These are phyloP conservation scores for Pangasianodon hypophthalmus DNA, from an alignment of 2,113 vertebrate genomes.

Conservation along the genomic window DNA sequence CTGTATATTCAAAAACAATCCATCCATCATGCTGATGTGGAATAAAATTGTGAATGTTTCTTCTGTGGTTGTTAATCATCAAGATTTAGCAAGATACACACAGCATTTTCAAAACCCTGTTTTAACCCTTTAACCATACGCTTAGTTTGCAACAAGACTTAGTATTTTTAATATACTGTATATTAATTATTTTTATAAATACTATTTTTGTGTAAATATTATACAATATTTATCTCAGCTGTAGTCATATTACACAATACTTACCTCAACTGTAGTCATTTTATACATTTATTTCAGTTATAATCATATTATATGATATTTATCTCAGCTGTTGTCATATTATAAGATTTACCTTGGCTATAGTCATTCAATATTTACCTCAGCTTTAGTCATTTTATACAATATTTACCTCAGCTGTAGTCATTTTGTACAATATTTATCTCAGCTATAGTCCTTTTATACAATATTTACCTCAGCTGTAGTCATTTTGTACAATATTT, in stretches of 20 bases:
- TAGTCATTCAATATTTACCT: neutral
- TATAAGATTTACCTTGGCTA: too few species aligned
- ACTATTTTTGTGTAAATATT: too few species aligned
- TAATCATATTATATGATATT: too few species aligned
- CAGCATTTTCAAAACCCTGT: neutral
- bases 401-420: neutral
- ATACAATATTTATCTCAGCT: too few species aligned
- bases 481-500: neutral
- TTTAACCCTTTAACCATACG: neutral
- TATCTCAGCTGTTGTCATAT: too few species aligned
- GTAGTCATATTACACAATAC: too few species aligned
- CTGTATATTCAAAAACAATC: constrained; percentile 13
- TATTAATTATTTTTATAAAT: too few species aligned
- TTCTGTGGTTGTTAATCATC: neutral
- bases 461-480: neutral
- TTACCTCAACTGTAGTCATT: too few species aligned
- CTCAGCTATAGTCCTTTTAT: neutral
- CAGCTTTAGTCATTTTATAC: neutral
- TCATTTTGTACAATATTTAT: neutral
- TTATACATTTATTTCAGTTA: too few species aligned
- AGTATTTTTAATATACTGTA: neutral
- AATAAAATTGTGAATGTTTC: constrained; percentile 18
- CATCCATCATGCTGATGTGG: neutral
- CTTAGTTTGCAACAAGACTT: neutral
- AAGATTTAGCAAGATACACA: neutral